phyloP scores from a whole-genome alignment of 2,113 vertebrate genomes.

The Tragelaphus scriptus region DNA sequence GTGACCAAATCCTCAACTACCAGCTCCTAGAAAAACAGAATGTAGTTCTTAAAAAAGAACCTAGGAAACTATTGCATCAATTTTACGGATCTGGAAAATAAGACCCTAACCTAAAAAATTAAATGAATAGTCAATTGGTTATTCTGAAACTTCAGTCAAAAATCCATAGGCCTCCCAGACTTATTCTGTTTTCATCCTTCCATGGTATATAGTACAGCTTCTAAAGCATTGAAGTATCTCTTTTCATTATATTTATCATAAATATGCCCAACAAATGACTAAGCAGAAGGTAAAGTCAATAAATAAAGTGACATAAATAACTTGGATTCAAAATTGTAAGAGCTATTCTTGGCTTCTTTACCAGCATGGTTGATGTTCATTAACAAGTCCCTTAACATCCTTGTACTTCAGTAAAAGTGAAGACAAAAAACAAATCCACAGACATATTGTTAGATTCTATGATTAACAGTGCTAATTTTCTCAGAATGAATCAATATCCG shows the following conservation, averaged over 20 bases:
- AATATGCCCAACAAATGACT: slow-evolving; percentile 41
- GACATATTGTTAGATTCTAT: slow-evolving; percentile 22
- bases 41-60: background rate
- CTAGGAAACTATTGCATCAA: background rate
- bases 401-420: slow-evolving; percentile 31
- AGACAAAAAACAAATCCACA: slow-evolving; percentile 21
- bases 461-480: slow-evolving; percentile 42
- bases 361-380: slow-evolving; percentile 31
- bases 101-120: background rate
- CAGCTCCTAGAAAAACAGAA: background rate
- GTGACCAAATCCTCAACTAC: background rate
- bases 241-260: slow-evolving; percentile 55
- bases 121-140: background rate
- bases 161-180: background rate
- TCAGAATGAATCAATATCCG: slow-evolving; percentile 35
- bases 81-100: background rate
- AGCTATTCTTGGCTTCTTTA: slow-evolving; percentile 44
- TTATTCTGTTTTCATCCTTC: background rate
- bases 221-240: background rate
- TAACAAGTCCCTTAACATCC: slow-evolving; percentile 48
- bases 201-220: background rate
- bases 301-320: slow-evolving; percentile 61
- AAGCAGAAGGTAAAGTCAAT: slow-evolving; percentile 57
- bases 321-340: slow-evolving; percentile 34
- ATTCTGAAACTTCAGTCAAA: background rate